phyloP scores from a whole-genome alignment of 2,888 invertebrate genomes.

The Melanostoma mellinum region DNA sequence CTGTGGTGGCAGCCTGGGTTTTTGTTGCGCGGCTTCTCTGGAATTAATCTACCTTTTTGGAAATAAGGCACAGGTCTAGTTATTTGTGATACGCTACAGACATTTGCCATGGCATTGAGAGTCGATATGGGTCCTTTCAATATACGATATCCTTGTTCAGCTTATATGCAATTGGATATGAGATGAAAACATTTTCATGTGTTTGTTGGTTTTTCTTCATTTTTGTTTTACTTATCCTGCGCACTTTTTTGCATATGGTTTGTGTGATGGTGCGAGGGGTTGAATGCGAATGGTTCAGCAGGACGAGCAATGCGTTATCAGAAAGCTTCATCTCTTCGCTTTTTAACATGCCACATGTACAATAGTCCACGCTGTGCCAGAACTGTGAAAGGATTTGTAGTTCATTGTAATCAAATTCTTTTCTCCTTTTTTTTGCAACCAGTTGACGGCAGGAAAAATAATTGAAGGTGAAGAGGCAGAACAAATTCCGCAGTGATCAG shows the following conservation, averaged over 20 bases:
- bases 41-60: conserved; percentile 22
- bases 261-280: conserved; percentile 8
- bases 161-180: conserved; percentile 71
- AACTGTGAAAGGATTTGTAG: conserved; percentile 64
- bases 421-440: conserved; percentile 5
- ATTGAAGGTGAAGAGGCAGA: conserved; percentile 61
- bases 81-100: conserved; percentile 27
- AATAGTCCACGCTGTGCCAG: conserved; percentile 1
- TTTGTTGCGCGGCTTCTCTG: neutral
- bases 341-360: conserved; percentile 34
- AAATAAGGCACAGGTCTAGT: neutral
- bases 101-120: conserved; percentile 34
- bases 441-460: conserved; percentile 43
- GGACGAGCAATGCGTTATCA: conserved; percentile 60
- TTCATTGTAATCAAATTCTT: conserved; percentile 53
- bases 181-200: conserved; percentile 72
- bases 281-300: conserved; percentile 25
- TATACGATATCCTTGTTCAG: conserved; percentile 62
- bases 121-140: conserved; percentile 52
- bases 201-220: conserved; percentile 63
- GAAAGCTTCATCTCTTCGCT: conserved; percentile 60
- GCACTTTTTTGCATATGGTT: conserved; percentile 4
- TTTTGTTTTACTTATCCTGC: conserved; percentile 21
- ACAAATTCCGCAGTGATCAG: conserved; percentile 13
- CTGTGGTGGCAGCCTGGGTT: neutral